A percentile compares a stretch with the other conserved stretches of the same genome.
These are phyloP conservation scores for Lethenteron camtschaticum DNA, from an alignment of 2,113 vertebrate species.

Conservation along the genomic window DNA sequence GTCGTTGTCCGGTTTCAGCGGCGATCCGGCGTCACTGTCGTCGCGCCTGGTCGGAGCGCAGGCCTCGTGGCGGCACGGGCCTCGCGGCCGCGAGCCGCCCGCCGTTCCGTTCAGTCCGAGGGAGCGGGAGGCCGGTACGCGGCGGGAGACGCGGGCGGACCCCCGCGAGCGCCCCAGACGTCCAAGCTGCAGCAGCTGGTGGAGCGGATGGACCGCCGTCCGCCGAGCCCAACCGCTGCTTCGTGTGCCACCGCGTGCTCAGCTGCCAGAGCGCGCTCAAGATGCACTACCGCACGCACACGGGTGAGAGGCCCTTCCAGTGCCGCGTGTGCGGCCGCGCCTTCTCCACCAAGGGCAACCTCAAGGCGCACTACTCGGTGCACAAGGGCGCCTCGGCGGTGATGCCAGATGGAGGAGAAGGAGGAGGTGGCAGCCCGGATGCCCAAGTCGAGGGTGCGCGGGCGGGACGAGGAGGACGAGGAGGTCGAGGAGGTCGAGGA, in stretches of 20 bases:
- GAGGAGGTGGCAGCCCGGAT: too few species aligned
- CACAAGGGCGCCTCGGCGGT: conserved; percentile 32
- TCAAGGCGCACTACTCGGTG: conserved; percentile 94
- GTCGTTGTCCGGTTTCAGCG: conserved; percentile 14
- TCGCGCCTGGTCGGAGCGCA: background rate
- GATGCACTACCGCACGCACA: conserved; percentile 97
- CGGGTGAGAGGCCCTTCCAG: conserved; percentile 83
- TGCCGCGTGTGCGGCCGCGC: conserved; percentile 90
- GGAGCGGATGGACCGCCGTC: conserved; percentile 61
- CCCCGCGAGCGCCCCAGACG: conserved; percentile 73
- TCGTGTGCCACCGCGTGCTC: conserved; percentile 83
- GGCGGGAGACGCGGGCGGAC: conserved; percentile 14
- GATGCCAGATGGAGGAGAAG: too few species aligned
- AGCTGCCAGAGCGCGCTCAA: conserved; percentile 94
- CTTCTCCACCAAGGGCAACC: conserved; percentile 93
- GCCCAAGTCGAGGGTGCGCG: too few species aligned
- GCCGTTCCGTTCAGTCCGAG: background rate
- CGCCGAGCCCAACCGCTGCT: conserved; percentile 67
- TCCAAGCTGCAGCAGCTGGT: conserved; percentile 92
- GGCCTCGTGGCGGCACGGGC: background rate
- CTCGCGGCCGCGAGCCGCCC: background rate
- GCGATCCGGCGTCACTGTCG: conserved; percentile 31
- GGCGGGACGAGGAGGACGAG: too few species aligned
- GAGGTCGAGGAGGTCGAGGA: too few species aligned
- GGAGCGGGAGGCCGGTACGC: background rate